Conservation (phyloP, 2,113 vertebrate genomes). For the Daubentonia madagascariensis region DNA sequence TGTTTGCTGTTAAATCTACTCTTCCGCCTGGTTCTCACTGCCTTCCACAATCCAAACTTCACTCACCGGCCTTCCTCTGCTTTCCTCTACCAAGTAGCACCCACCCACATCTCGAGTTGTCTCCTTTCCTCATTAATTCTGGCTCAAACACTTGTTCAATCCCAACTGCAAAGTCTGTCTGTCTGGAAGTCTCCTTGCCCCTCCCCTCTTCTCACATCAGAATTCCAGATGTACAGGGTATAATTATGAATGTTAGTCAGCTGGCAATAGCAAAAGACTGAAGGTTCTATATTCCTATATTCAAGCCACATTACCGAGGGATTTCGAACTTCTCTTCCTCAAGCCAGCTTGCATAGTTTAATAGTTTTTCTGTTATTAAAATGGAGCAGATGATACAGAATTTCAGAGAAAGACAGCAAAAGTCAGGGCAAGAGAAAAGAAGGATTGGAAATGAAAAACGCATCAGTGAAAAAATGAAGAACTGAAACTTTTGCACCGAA, state of each 20-base stretch:
- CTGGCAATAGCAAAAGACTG: not conserved
- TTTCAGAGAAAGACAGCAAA: conserved; percentile 3
- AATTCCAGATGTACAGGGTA: not conserved
- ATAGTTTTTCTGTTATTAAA: not conserved
- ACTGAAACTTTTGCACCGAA: not conserved
- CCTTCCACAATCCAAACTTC: not conserved
- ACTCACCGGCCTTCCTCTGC: not conserved
- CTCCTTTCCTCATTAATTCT: not conserved
- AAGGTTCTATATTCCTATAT: not conserved
- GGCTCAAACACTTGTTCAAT: not conserved
- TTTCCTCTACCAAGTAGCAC: not conserved
- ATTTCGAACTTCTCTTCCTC: not conserved
- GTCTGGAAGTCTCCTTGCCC: not conserved
- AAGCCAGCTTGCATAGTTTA: not conserved
- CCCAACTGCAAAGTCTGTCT: not conserved
- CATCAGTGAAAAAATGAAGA: not conserved
- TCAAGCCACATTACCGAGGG: not conserved
- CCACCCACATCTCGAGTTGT: not conserved
- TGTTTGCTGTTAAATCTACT: not conserved
- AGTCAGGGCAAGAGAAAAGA: not conserved
- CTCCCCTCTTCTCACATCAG: not conserved
- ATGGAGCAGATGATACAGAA: not conserved
- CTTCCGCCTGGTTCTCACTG: not conserved
- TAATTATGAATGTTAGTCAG: not conserved
- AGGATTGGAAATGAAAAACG: not conserved